phyloP scores from a whole-genome alignment of 2,888 invertebrate genomes.

The Synergus laeviventris region DNA sequence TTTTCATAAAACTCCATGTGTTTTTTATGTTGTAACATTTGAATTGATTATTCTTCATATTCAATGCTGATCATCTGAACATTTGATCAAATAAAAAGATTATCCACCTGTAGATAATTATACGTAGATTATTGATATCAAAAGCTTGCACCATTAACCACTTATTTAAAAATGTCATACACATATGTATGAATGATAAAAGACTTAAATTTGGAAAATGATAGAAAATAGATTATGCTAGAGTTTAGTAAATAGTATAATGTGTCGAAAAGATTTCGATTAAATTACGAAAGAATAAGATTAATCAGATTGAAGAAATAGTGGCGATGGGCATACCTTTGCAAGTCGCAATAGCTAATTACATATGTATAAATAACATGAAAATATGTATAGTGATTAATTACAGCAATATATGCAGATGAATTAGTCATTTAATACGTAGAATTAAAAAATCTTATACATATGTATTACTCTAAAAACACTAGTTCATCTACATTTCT shows the following conservation, averaged over 20 bases:
- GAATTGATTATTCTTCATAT: not conserved
- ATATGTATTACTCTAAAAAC: not conserved
- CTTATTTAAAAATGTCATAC: not conserved
- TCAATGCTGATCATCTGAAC: not conserved
- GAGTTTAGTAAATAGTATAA: not conserved
- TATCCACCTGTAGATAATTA: not conserved
- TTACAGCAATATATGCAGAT: not conserved
- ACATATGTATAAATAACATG: not conserved
- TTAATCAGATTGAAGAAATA: not conserved
- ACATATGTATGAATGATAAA: not conserved
- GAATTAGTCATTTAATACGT: not conserved
- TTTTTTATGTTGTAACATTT: no score
- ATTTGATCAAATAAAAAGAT: not conserved
- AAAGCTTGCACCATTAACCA: constrained; percentile 11
- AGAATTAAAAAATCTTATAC: not conserved
- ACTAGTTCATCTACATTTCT: not conserved
- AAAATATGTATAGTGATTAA: not conserved
- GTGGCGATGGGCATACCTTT: not conserved
- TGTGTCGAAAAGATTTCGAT: not conserved
- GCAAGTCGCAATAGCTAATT: not conserved
- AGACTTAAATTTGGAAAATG: not conserved
- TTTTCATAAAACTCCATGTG: no score
- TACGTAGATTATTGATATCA: not conserved
- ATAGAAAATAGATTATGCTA: not conserved
- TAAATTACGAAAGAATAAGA: not conserved